A percentile compares a stretch with the other conserved stretches of the same genome.
phyloP scores from a whole-genome alignment of 2,113 vertebrate genomes.

The Tor tambroides region DNA sequence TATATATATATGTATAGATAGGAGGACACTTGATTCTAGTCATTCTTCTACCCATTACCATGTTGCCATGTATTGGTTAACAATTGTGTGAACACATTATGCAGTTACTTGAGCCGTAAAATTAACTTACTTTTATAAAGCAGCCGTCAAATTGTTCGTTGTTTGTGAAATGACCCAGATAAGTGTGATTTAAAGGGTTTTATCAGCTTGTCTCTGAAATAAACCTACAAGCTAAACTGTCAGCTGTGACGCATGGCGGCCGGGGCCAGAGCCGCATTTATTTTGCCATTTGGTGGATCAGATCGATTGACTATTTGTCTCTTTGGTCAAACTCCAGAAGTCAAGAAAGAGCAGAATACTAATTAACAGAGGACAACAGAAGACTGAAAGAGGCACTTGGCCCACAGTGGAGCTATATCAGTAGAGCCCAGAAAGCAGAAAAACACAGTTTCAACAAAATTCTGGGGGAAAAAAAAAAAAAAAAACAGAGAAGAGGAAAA shows the following conservation, averaged over 20 bases:
- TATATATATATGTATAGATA: not conserved
- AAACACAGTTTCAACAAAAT: not conserved
- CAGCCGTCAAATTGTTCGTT: not conserved
- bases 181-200: constrained; percentile 26
- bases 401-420: not conserved
- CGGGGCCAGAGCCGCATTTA: constrained; percentile 22
- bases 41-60: not conserved
- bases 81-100: constrained; percentile 8
- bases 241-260: constrained; percentile 33
- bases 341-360: constrained; percentile 44
- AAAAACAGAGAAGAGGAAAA: not conserved
- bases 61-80: not conserved
- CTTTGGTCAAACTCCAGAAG: constrained; percentile 46
- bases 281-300: constrained; percentile 46
- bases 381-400: not conserved
- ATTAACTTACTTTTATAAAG: constrained; percentile 24
- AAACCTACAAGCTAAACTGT: constrained; percentile 41
- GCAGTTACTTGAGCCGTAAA: constrained; percentile 27
- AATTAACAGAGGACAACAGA: constrained; percentile 42
- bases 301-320: constrained; percentile 50
- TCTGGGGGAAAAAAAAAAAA: not conserved
- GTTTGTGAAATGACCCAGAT: constrained; percentile 40
- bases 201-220: constrained; percentile 31
- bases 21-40: not conserved
- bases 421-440: not conserved